These are phyloP conservation scores for Actinia equina DNA, from an alignment of 64 coral and sea anemone species.

Conservation along the genomic window DNA sequence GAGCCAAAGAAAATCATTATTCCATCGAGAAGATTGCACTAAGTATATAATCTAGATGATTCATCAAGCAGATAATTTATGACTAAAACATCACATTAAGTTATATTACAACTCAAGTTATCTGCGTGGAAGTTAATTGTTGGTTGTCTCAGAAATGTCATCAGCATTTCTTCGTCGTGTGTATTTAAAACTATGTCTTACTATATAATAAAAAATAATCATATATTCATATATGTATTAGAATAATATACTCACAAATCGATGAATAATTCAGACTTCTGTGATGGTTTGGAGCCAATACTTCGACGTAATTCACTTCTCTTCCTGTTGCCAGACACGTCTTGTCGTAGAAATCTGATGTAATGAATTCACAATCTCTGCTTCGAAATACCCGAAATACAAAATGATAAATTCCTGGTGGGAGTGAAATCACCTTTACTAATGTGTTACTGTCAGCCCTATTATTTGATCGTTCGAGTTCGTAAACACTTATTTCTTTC, in stretches of 20 bases:
- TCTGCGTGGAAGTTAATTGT: too few relatives aligned
- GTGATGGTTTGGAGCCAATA: neutral
- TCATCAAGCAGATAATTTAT: too few relatives aligned
- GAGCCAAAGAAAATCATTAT: too few relatives aligned
- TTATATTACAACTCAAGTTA: too few relatives aligned
- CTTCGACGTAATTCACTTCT: neutral
- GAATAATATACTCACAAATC: neutral
- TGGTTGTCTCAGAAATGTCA: too few relatives aligned
- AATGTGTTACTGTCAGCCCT: neutral
- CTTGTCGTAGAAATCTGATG: slow-evolving; percentile 12
- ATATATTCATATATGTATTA: neutral
- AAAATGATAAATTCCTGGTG: neutral
- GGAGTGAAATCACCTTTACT: neutral
- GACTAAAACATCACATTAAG: too few relatives aligned
- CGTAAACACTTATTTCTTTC: neutral
- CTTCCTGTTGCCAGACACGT: neutral
- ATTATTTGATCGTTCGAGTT: neutral
- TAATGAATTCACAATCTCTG: neutral
- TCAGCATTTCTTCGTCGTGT: too few relatives aligned
- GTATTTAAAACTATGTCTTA: neutral
- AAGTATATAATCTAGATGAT: too few relatives aligned
- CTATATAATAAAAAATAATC: neutral
- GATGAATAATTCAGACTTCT: slow-evolving; percentile 2
- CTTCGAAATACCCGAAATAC: neutral
- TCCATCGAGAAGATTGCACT: too few relatives aligned